Base-by-base conservation (phyloP, 2,888 invertebrate species). In the Drosophila percnosoma region DNA sequence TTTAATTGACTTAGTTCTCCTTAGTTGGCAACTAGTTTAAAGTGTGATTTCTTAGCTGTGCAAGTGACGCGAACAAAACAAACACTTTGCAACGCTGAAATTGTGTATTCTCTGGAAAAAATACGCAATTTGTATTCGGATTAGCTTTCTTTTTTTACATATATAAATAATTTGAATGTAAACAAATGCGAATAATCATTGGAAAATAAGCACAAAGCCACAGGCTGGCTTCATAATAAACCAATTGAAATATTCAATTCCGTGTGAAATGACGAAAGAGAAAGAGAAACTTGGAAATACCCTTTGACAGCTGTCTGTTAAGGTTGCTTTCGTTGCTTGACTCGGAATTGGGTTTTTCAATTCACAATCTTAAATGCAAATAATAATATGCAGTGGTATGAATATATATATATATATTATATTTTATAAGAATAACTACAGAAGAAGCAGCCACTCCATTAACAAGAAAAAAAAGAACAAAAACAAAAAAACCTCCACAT, bases 41-140 rank as follows among this genome's bases (percentile, higher is more conserved):
- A 63, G 45, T 48, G 31, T 24, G 36, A 21, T 36, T 68, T 55
- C 65, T 57, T 45, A 66, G 75, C 69, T 76, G 64, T 79, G 83
- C 77, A 77, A 80, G 80, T 74, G 53, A 73, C 60, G 66, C 80
- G 73, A 88, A 71, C 78, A 88, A 85, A 83, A 68, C 42, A 24
- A 45, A 45, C 45, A 45, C 24, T 70, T 71, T 69, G 61, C 55
- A 64, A 61, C 72, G 69, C 63, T 67, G 48, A 51, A 69, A 65
- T 65, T 73, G 74, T 80, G 80, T 65, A 80, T 66, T 79, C 68
- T 42, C 55, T 60, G 55, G 45, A 33, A 34, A 53, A 49, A 24
- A 48, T 31, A 62, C 27, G 53, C 42, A 53, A 36, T 60, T 68
- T 75, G 63, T 74, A 69, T 75, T 75, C 51, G 42, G 33, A 54